phyloP scores from a whole-genome alignment of 2,797 vertebrate genomes.

The Nannoperca obscura region DNA sequence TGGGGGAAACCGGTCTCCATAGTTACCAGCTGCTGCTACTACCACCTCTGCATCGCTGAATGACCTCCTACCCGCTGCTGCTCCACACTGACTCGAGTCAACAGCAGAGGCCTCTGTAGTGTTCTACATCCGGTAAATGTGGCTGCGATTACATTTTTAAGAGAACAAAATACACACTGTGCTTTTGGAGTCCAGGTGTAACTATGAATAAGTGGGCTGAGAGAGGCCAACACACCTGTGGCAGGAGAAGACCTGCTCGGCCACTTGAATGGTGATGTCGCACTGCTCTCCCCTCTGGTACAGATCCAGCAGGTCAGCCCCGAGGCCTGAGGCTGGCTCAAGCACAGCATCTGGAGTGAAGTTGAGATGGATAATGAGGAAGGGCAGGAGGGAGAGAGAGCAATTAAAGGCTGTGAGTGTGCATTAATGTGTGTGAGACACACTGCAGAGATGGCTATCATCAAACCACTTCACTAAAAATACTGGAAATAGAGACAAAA shows the following conservation, averaged over 20 bases:
- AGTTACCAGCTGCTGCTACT: constrained; percentile 69
- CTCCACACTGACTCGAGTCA: constrained; percentile 18
- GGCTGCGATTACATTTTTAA: not conserved
- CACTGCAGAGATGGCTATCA: not conserved
- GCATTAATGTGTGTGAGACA: not conserved
- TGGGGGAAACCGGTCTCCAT: constrained; percentile 76
- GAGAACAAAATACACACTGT: not conserved
- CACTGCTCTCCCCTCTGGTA: constrained; percentile 87
- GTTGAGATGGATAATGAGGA: constrained; percentile 15
- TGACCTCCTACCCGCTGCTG: constrained; percentile 43
- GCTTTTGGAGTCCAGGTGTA: not conserved
- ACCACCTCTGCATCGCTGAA: constrained; percentile 59
- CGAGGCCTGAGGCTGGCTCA: constrained; percentile 90
- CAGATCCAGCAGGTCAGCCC: constrained; percentile 90
- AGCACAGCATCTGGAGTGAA: constrained; percentile 61
- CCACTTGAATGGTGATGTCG: constrained; percentile 91
- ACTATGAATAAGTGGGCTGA: not conserved
- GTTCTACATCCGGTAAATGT: not conserved
- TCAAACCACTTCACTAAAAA: constrained; percentile 3
- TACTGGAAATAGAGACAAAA: not conserved
- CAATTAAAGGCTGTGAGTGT: not conserved
- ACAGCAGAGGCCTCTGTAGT: constrained; percentile 24
- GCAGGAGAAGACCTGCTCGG: constrained; percentile 89
- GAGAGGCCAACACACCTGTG: constrained; percentile 87
- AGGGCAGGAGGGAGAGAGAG: not conserved